These are phyloP conservation scores for Mechanitis mazaeus DNA, from an alignment of 2,888 invertebrate genomes.

Conservation along the genomic window DNA sequence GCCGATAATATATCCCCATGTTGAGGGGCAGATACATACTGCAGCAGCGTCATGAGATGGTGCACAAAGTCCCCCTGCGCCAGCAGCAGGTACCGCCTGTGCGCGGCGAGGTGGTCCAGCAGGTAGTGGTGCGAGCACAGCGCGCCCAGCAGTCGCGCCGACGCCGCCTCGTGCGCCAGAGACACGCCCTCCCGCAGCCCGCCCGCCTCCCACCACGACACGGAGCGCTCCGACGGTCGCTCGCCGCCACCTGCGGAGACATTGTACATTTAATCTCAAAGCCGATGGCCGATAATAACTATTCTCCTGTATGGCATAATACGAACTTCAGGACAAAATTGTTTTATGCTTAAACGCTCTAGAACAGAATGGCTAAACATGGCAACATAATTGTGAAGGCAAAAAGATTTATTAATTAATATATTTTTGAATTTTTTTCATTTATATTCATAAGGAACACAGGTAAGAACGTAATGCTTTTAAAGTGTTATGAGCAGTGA, in stretches of 20 bases:
- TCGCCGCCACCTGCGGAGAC: slow-evolving; percentile 15
- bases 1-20: not conserved
- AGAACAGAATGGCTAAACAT: too few relatives aligned
- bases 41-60: slow-evolving; percentile 92
- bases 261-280: too few relatives aligned
- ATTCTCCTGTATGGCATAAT: too few relatives aligned
- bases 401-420: too few relatives aligned
- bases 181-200: slow-evolving; percentile 88
- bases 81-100: slow-evolving; percentile 91
- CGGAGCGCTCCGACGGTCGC: not conserved
- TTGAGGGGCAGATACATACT: slow-evolving; percentile 75
- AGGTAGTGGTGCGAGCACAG: slow-evolving; percentile 92
- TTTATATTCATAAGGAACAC: too few relatives aligned
- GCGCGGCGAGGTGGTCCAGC: slow-evolving; percentile 92
- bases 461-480: too few relatives aligned
- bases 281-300: too few relatives aligned
- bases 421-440: too few relatives aligned
- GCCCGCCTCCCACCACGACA: slow-evolving; percentile 66
- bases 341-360: too few relatives aligned
- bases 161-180: slow-evolving; percentile 90
- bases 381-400: too few relatives aligned
- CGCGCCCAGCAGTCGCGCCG: slow-evolving; percentile 89
- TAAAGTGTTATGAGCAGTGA: too few relatives aligned
- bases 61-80: slow-evolving; percentile 98
- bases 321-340: too few relatives aligned